These are phyloP conservation scores for Eubasilissa splendida DNA, from an alignment of 2,888 invertebrate species.

Conservation along the genomic window DNA sequence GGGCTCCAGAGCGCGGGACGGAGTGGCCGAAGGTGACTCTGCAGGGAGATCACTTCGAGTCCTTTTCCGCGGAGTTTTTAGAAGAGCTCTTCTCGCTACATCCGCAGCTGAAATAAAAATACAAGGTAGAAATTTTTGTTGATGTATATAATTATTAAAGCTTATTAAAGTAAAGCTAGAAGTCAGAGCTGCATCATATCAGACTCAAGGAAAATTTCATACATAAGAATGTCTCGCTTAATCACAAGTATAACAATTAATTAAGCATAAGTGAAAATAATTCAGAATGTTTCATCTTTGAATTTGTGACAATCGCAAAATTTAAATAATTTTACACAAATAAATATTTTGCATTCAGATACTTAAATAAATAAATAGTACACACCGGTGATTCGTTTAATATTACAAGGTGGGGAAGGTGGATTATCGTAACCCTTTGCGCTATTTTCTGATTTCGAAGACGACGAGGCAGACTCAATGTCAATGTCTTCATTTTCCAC, in stretches of 20 bases:
- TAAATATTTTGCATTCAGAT: background rate
- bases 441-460: conserved; percentile 23
- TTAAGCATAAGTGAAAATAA: too few relatives aligned
- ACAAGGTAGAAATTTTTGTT: background rate
- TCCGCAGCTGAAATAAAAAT: conserved; percentile 47
- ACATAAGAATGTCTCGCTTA: too few relatives aligned
- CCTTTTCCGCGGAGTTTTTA: conserved; percentile 62
- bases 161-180: too few relatives aligned
- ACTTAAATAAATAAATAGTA: too few relatives aligned
- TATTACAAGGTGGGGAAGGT: conserved; percentile 47
- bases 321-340: background rate
- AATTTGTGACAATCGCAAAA: too few relatives aligned
- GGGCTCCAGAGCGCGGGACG: conserved; percentile 31
- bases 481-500: conserved; percentile 8
- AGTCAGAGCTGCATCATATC: too few relatives aligned
- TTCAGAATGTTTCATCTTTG: too few relatives aligned
- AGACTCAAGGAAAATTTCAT: too few relatives aligned
- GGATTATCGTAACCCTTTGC: background rate
- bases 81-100: conserved; percentile 58
- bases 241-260: too few relatives aligned
- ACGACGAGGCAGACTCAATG: background rate
- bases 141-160: too few relatives aligned
- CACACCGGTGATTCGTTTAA: conserved; percentile 49
- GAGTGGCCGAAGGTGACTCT: conserved; percentile 27
- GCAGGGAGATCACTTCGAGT: background rate